Evolutionary conservation across 2,888 invertebrate species (phyloP).

Genomic region (Drosophila limbata): DNA sequence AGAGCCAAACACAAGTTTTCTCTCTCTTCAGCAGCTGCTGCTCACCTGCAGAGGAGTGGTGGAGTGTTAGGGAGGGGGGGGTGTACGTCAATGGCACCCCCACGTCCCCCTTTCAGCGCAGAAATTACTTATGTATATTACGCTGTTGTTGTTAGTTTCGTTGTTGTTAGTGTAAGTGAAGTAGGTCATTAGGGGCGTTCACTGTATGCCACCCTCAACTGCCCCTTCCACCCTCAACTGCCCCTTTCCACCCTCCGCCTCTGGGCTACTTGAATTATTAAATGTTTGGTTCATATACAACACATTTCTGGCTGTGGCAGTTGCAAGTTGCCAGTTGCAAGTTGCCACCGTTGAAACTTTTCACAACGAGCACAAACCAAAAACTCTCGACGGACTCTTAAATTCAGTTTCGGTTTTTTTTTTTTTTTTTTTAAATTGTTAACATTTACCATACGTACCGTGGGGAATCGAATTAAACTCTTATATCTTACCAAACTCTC

Average conservation of each 20-base stretch:
- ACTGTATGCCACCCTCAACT: conserved; percentile 23
- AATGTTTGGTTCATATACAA: conserved; percentile 64
- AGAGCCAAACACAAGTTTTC: conserved; percentile 13
- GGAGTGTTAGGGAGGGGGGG: background rate
- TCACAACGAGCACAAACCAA: conserved; percentile 19
- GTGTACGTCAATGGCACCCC: background rate
- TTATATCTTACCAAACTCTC: conserved; percentile 23
- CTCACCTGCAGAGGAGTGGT: conserved; percentile 5
- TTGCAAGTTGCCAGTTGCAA: conserved; percentile 47
- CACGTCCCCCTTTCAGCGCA: background rate
- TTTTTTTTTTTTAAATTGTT: conserved; percentile 30
- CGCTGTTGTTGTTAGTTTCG: conserved; percentile 29
- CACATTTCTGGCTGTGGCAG: conserved; percentile 46
- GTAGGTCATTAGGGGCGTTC: conserved; percentile 77
- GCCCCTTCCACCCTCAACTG: background rate
- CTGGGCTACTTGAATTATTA: conserved; percentile 77
- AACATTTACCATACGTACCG: conserved; percentile 23
- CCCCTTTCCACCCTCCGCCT: conserved; percentile 7
- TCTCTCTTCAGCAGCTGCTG: conserved; percentile 8
- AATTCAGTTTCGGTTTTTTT: conserved; percentile 37
- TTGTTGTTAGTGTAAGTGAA: conserved; percentile 49
- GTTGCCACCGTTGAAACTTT: conserved; percentile 40
- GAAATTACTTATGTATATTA: conserved; percentile 37
- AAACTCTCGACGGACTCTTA: conserved; percentile 51
- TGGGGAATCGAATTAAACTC: conserved; percentile 13